Evolutionary conservation across 2,113 vertebrate species (phyloP), one percentile per base, ranked within the genome.

Genomic region (Coptodon rendalli): DNA sequence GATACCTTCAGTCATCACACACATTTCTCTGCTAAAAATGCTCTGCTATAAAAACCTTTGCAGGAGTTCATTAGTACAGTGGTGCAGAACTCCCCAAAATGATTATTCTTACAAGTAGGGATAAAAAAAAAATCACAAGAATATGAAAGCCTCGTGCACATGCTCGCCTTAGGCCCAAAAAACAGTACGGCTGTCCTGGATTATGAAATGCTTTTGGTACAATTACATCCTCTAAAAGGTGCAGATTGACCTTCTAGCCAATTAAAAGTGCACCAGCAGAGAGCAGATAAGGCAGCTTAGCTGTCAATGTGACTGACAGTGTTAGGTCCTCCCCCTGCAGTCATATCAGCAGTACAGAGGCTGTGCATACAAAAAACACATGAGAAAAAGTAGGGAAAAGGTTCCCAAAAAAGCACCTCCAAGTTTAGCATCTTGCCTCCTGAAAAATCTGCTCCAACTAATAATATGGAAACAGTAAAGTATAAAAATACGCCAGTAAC

Each of bases 271-370:
- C 87, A 89, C 92, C 91, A 92, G 80, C 53, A 80, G 90, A 91
- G 83, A 92, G 89, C 91, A 94, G 95, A 94, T 88, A 85, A 94
- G 92, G 93, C 86, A 87, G 93, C 89, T 66, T 86, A 91, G 90
- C 93, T 92, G 91, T 96, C 94, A 93, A 86, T 80, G 83, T 93
- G 92, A 95, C 89, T 95, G 94, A 94, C 94, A 92, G 94, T 85
- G 92, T 93, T 86, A 91, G 91, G 83, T 87, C 90, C 93, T 85
- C 82, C 89, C 91, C 90, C 93, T 84, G 85, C 92, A 93, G 93
- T 92, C 93, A 89, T 90, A 94, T 94, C 91, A 92, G 85, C 87
- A 91, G 87, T 81, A 90, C 90, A 92, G 88, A 93, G 80, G 89
- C 87, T 80, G 36, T 86, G 91, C 89, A 91, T 91, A 91, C 89